phyloP scores from a whole-genome alignment of 1,140 invertebrate genomes.

The Zelostemma sp. region DNA sequence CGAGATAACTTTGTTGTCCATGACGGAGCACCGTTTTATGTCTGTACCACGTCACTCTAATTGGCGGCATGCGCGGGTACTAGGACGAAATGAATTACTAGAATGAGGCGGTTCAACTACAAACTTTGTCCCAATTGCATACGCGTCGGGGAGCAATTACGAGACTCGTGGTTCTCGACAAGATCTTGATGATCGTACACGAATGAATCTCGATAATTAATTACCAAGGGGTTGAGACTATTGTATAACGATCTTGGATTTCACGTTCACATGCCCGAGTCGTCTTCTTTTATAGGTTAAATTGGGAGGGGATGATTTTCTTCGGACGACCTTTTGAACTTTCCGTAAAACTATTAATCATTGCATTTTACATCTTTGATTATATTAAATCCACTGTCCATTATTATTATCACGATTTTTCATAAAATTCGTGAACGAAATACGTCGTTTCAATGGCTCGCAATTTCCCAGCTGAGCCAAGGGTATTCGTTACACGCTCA shows the following conservation, averaged over 20 bases:
- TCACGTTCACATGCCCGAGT: too few species aligned
- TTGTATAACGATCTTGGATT: too few species aligned
- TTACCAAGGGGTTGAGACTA: neutral
- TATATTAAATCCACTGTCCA: too few species aligned
- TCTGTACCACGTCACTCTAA: conserved; percentile 20
- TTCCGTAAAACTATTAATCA: too few species aligned
- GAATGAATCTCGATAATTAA: conserved; percentile 7
- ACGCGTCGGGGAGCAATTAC: conserved; percentile 23
- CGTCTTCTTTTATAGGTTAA: too few species aligned
- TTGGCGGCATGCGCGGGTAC: conserved; percentile 12
- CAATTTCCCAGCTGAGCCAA: conserved; percentile 17
- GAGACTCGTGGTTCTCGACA: conserved; percentile 8
- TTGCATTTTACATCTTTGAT: too few species aligned
- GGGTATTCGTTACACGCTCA: conserved; percentile 22
- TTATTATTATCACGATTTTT: too few species aligned
- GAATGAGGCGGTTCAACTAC: conserved; percentile 8
- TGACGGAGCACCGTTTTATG: conserved; percentile 6
- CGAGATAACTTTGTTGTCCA: conserved; percentile 17
- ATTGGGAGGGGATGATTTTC: too few species aligned
- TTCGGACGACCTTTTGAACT: neutral
- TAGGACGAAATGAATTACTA: conserved; percentile 20
- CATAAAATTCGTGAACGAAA: too few species aligned
- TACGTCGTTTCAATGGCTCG: conserved; percentile 9
- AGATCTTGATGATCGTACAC: neutral
- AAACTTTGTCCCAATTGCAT: conserved; percentile 21